Percentiles rank a stretch among this genome's conserved stretches.
phyloP scores from a whole-genome alignment of 2,888 invertebrate genomes.

The Lacanobia wlatinum region DNA sequence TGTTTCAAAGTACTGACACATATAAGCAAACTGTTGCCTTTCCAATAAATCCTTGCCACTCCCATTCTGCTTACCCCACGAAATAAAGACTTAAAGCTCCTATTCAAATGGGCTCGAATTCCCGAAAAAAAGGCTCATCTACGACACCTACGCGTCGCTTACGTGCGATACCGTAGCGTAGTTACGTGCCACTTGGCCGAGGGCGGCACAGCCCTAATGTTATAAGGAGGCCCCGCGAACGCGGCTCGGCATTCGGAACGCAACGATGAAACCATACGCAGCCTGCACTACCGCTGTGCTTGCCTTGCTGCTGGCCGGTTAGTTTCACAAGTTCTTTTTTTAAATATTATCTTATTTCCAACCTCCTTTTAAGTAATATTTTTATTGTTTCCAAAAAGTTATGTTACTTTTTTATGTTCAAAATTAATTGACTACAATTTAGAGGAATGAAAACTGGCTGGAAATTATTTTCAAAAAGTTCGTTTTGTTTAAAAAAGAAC shows the following conservation, averaged over 20 bases:
- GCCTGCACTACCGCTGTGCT: slow-evolving; percentile 77
- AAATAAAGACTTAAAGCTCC: slow-evolving; percentile 34
- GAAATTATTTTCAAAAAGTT: neutral
- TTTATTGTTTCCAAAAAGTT: neutral
- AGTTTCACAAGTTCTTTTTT: slow-evolving; percentile 67
- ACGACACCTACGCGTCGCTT: slow-evolving; percentile 45
- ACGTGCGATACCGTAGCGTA: slow-evolving; percentile 45
- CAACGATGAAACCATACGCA: slow-evolving; percentile 80
- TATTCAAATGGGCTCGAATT: slow-evolving; percentile 20
- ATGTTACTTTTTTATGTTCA: neutral
- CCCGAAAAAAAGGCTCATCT: slow-evolving; percentile 33
- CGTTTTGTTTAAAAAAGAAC: slow-evolving; percentile 10
- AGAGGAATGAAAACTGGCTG: slow-evolving; percentile 23
- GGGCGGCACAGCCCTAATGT: slow-evolving; percentile 77
- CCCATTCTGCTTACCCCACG: slow-evolving; percentile 13
- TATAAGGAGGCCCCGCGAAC: slow-evolving; percentile 79
- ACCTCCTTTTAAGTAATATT: neutral
- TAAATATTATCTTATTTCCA: slow-evolving; percentile 29
- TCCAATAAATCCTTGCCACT: neutral
- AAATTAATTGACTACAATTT: neutral
- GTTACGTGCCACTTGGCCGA: slow-evolving; percentile 67
- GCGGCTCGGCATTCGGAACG: slow-evolving; percentile 78
- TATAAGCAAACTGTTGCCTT: too few relatives aligned
- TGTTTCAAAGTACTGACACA: neutral
- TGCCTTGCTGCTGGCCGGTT: slow-evolving; percentile 83